Base-by-base conservation (phyloP, 2,113 vertebrate species). In the Diadophis punctatus region DNA sequence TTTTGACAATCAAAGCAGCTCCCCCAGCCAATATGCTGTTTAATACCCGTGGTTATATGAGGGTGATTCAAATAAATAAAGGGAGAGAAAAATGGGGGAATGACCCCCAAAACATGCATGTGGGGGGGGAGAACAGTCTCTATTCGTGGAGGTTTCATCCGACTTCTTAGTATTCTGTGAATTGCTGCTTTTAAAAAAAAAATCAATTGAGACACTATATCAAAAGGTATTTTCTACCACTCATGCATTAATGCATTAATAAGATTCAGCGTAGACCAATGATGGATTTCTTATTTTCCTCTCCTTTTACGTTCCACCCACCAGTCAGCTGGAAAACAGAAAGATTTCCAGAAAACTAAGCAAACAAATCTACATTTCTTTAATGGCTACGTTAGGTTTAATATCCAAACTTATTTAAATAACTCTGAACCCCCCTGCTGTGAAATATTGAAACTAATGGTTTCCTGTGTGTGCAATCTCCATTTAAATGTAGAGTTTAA, bases 351-450 rank as follows among this genome's bases (percentile, higher is more conserved):
- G 96, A 97, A 97, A 97, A 96, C 93, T 95, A 96, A 93, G 94
- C 95, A 97, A 97, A 98, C 97, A 98, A 97, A 98, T 97, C 94
- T 96, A 95, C 97, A 96, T 96, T 96, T 95, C 96, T 97, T 98
- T 98, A 98, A 98, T 98, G 97, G 97, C 97, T 98, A 98, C 96
- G 97, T 98, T 98, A 97, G 96, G 97, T 97, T 98, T 98, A 98
- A 98, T 98, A 98, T 98, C 97, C 97, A 97, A 98, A 98, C 97
- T 98, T 98, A 98, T 98, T 98, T 98, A 98, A 98, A 98, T 98
- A 98, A 98, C 97, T 98, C 97, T 98, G 97, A 97, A 97, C 96
- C 97, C 97, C 97, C 97, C 97, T 98, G 97, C 97, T 97, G 98
- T 97, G 98, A 98, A 98, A 98, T 98, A 98, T 98, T 97, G 97